These are phyloP conservation scores for Augochlorella aurata DNA, from an alignment of 2,888 invertebrate species.

Conservation along the genomic window DNA sequence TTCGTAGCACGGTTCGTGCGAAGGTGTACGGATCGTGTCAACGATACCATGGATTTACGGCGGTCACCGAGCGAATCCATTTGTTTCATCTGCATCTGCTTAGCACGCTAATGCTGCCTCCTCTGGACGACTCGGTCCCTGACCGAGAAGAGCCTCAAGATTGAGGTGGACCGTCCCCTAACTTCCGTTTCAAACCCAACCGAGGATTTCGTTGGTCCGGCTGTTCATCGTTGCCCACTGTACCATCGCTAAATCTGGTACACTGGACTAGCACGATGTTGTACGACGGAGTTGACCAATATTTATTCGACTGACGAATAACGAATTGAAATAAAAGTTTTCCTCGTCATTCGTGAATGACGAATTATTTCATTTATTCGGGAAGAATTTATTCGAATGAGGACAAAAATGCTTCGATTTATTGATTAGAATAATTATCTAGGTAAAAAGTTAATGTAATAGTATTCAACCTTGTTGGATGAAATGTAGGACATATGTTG, in stretches of 20 bases:
- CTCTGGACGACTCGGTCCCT: slow-evolving; percentile 59
- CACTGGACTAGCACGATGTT: not conserved
- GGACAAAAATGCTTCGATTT: no score
- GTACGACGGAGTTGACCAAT: no score
- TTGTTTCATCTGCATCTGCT: slow-evolving; percentile 81
- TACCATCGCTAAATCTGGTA: not conserved
- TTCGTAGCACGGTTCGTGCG: slow-evolving; percentile 73
- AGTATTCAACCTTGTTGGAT: no score
- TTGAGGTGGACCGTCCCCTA: slow-evolving; percentile 47
- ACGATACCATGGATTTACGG: slow-evolving; percentile 79
- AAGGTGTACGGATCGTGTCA: slow-evolving; percentile 79
- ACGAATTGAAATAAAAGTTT: no score
- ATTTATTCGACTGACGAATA: no score
- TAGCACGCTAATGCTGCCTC: slow-evolving; percentile 78
- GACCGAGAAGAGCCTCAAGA: slow-evolving; percentile 34
- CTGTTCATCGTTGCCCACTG: not conserved
- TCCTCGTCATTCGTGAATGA: no score
- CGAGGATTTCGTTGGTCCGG: not conserved
- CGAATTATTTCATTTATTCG: no score
- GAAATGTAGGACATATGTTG: no score
- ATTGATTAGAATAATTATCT: no score
- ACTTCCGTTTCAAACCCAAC: not conserved
- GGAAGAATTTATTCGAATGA: no score
- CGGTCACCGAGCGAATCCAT: slow-evolving; percentile 79
- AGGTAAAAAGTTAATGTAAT: no score